Base-by-base conservation (phyloP, 2,888 invertebrate species). In the Leuctra nigra region DNA sequence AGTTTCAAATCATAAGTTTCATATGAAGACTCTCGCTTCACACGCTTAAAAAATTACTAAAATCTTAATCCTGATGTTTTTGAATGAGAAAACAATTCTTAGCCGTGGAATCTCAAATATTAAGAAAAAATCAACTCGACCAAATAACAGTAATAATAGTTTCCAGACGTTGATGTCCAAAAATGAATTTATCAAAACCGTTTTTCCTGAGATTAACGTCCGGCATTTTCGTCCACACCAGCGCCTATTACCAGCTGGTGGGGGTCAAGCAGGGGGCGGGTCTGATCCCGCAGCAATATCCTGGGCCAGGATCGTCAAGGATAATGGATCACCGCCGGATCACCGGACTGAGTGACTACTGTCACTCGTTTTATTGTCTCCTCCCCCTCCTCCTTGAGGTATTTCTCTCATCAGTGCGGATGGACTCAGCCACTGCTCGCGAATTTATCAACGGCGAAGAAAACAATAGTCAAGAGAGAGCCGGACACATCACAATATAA, bases 321-420 rank as follows among this genome's bases (percentile, higher is more conserved):
- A 47, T 47, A 47, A 47, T 24, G 24, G 47, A 47, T 47, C 25
- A 47, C 47, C 47, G 25, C 14, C 25, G 47, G 47, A 47, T 47
- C 47, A 47, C n/a, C 16, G 47, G 36, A 4, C 36, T 36, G 36
- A 36, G 36, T 36, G 36, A 36, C 36, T 36, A 14, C 36, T 36
- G 36, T 36, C 36, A n/a, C 47, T 25, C 25, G 47, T 47, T 47
- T 47, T 25, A 47, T 47, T 47, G 47, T 47, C 9, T 36, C 16
- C n/a, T n/a, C n/a, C n/a, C 25, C 25, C 9, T 7, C 7, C 16
- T 20, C 18, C 39, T 13, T n/a, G 47, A 47, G 47, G 47, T 47
- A 47, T 47, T 24, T 24, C 36, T 13, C n/a, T 36, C 36, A 36
- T 36, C 36, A 36, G 36, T 16, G 4, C n/a, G 16, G 36, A 36